Evolutionary conservation across 2,888 invertebrate species (phyloP).

Genomic region (Microplitis manilae): DNA sequence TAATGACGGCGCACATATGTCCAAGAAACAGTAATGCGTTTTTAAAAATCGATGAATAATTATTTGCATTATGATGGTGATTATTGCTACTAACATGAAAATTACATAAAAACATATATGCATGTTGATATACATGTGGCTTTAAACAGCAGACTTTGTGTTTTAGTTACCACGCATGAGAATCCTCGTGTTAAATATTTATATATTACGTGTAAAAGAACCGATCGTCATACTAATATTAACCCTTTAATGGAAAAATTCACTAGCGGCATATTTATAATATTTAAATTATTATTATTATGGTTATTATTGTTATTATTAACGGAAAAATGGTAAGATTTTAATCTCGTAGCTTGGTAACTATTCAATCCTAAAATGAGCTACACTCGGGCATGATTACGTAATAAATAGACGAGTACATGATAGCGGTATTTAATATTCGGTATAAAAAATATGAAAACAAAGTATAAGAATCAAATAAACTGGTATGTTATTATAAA

Average conservation of each 20-base stretch:
- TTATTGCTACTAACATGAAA: conserved; percentile 40
- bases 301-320: background rate
- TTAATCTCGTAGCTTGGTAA: conserved; percentile 45
- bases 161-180: conserved; percentile 45
- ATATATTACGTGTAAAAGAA: conserved; percentile 45
- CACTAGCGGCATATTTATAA: background rate
- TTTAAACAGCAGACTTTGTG: conserved; percentile 50
- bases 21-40: conserved; percentile 45
- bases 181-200: conserved; percentile 45
- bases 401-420: conserved; percentile 15
- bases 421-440: background rate
- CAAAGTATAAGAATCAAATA: background rate
- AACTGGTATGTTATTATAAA: conserved; percentile 18
- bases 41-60: background rate
- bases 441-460: background rate
- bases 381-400: conserved; percentile 1
- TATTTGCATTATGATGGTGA: conserved; percentile 15
- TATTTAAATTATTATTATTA: background rate
- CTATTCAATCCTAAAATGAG: conserved; percentile 18
- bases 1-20: conserved; percentile 48
- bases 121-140: conserved; percentile 49
- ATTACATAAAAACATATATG: conserved; percentile 43
- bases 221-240: background rate
- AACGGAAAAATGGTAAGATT: background rate
- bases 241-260: background rate